Evolutionary conservation across 2,113 vertebrate genomes (phyloP), one percentile per base, ranked within the genome.

Genomic region (Hemichromis elongatus): DNA sequence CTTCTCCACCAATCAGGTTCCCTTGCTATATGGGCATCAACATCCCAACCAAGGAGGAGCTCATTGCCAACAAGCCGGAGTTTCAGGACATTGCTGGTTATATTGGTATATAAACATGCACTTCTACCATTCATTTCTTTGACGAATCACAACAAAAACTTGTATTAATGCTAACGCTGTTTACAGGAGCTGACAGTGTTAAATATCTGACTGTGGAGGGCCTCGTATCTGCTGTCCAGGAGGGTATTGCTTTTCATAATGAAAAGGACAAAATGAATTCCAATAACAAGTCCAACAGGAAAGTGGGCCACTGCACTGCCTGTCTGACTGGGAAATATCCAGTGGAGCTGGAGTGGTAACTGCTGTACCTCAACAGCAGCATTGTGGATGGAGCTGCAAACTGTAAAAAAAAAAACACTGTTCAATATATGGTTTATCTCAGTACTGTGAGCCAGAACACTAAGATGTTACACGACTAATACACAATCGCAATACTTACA

Each of bases 1-100:
- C 99, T 66, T 99, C 99, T 73, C 99, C 99, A 63, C 98, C 99
- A 1, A 98, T 99, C 94, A 97, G 89, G 91, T 97, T 96, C 84
- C 99, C 99, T 5, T 99, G 99, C 92, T 99, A 99, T 93, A 99
- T 99, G 99, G 99, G 99, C 86, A 99, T 99, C 93, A 99, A 99
- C 89, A 99, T 99, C 89, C 98, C 99, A 82, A 99, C 99, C 75
- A 99, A 99, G 94, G 99, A 99, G 93, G 99, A 99, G 93, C 97
- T 99, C 28, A 99, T 99, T 83, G 99, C 99, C 87, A 99, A 99
- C 93, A 98, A 94, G 91, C 98, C 98, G 9, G 97, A 99, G 96
- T 99, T 99, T 92, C 93, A 95, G 75, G 95, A 97, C 92, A 97
- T 99, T 84, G 98, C 98, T 56, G 96, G 97, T 80, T 97, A 99